Conservation (phyloP, 2,113 vertebrate genomes). For the Collichthys lucidus region DNA sequence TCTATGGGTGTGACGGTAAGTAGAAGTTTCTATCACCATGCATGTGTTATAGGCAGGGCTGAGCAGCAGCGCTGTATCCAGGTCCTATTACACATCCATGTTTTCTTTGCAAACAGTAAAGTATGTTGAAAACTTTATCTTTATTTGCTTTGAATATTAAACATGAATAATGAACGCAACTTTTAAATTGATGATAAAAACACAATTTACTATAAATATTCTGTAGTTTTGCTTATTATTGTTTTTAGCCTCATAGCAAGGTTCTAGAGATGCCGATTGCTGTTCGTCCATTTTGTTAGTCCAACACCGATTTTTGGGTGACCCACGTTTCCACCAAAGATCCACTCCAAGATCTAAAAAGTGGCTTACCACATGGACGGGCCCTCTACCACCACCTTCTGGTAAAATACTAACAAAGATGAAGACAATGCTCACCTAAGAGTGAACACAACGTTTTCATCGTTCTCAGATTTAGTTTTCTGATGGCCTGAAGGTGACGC, state of each 20-base stretch:
- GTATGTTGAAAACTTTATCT: neutral
- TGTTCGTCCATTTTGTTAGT: neutral
- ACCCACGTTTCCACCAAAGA: neutral
- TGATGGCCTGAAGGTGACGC: neutral
- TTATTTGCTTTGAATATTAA: conserved; percentile 1
- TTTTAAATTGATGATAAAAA: no score
- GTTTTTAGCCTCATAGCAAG: neutral
- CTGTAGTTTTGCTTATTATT: neutral
- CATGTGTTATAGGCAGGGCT: no score
- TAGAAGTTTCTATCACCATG: conserved; percentile 13
- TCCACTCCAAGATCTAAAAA: neutral
- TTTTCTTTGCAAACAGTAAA: no score
- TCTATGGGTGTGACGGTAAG: conserved; percentile 64
- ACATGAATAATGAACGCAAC: no score
- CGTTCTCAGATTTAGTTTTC: neutral
- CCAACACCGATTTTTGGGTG: neutral
- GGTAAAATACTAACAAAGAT: neutral
- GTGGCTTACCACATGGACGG: neutral
- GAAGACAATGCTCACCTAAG: neutral
- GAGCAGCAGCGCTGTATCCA: no score
- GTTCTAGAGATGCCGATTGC: neutral
- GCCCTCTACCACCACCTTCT: neutral
- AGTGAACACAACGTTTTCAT: neutral
- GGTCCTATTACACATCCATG: no score
- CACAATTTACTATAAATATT: no score